A percentile compares a stretch with the other conserved stretches of the same genome.
phyloP scores from a whole-genome alignment of 2,797 vertebrate species.

The Spizella passerina region DNA sequence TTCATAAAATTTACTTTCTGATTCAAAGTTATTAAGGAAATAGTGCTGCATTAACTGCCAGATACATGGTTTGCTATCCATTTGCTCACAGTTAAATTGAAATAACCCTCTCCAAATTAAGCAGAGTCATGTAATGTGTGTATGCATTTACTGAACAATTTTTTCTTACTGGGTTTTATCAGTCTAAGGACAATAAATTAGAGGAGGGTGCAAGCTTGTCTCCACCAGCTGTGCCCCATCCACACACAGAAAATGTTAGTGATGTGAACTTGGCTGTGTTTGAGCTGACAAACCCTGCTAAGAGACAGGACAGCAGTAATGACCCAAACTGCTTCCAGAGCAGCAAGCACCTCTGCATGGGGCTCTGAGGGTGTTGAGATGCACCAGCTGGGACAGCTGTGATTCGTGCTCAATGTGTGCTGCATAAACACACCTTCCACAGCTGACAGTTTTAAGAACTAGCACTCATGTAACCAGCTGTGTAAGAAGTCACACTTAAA shows the following conservation, averaged over 20 bases:
- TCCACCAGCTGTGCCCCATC: not conserved
- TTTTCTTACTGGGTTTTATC: not conserved
- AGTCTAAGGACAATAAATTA: not conserved
- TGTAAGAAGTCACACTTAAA: not conserved
- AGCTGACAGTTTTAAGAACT: not conserved
- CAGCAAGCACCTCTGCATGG: not conserved
- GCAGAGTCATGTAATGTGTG: not conserved
- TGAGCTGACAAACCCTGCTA: not conserved
- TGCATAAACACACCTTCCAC: not conserved
- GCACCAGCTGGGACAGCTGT: not conserved
- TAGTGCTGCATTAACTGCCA: not conserved
- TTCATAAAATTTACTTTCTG: not conserved
- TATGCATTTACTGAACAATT: not conserved
- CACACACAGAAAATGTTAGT: not conserved
- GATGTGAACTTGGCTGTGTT: not conserved
- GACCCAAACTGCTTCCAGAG: not conserved
- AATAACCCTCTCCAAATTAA: not conserved
- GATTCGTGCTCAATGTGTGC: not conserved
- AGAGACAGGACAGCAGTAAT: not conserved
- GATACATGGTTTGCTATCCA: not conserved
- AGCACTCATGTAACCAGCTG: not conserved
- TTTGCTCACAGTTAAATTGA: not conserved
- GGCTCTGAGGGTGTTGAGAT: not conserved
- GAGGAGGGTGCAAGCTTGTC: not conserved
- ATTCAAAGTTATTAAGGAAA: not conserved